phyloP scores from a whole-genome alignment of 1,140 invertebrate genomes.

The Acyrthosiphon pisum region DNA sequence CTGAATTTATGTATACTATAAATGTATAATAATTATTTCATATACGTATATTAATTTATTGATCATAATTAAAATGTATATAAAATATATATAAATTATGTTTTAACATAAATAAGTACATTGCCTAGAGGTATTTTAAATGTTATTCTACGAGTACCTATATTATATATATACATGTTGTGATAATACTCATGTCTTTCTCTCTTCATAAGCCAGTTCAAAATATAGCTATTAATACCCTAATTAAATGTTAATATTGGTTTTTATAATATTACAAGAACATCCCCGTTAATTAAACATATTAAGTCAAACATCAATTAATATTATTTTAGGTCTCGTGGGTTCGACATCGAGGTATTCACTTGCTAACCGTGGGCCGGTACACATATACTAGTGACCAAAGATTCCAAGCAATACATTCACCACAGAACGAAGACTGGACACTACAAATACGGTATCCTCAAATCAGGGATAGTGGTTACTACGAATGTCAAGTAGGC shows the following conservation, averaged over 20 bases:
- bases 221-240: background rate
- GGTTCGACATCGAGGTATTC: conserved; percentile 77
- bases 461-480: conserved; percentile 75
- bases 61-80: background rate
- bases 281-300: background rate
- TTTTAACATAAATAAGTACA: background rate
- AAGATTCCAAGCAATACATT: conserved; percentile 80
- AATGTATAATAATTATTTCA: no score
- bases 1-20: no score
- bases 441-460: conserved; percentile 81
- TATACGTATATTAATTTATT: background rate
- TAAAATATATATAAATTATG: background rate
- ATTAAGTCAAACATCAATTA: background rate
- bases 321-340: conserved; percentile 71
- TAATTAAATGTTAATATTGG: background rate
- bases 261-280: background rate
- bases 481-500: conserved; percentile 86
- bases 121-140: background rate
- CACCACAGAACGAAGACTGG: conserved; percentile 86
- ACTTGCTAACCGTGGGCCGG: conserved; percentile 78
- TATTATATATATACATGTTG: no score
- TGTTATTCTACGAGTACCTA: background rate
- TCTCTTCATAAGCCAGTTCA: background rate
- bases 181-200: background rate
- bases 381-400: conserved; percentile 79